These are phyloP conservation scores for Chloroceryle amazona DNA, from an alignment of 2,797 vertebrate genomes.

Conservation along the genomic window DNA sequence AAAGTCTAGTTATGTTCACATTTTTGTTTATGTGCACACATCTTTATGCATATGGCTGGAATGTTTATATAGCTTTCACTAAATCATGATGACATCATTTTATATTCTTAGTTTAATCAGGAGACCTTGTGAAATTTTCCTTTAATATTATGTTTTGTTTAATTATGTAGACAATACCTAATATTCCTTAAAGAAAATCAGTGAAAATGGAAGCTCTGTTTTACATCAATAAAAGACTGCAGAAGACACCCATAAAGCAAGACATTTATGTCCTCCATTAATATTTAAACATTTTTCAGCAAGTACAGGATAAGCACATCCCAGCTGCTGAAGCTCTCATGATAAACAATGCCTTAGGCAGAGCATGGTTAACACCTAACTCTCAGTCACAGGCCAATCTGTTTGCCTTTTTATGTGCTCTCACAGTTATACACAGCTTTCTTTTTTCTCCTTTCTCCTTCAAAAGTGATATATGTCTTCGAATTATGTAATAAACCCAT, in stretches of 20 bases:
- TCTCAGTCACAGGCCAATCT: not conserved
- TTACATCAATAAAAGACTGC: not conserved
- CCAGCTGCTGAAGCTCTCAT: constrained; percentile 43
- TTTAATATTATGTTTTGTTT: not conserved
- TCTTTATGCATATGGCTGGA: not conserved
- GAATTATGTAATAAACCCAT: not conserved
- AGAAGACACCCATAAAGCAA: constrained; percentile 23
- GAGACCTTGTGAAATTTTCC: not conserved
- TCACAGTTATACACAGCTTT: not conserved
- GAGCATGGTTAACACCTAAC: constrained; percentile 49
- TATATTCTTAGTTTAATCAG: not conserved
- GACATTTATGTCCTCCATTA: constrained; percentile 58
- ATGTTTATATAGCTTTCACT: not conserved
- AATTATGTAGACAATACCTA: not conserved
- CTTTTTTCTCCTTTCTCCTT: not conserved
- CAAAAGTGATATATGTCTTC: not conserved
- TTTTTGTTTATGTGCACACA: not conserved
- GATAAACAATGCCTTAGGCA: constrained; percentile 58
- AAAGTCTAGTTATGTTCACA: not conserved
- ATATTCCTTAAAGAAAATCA: not conserved
- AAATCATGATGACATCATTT: not conserved
- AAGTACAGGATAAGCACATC: constrained; percentile 43
- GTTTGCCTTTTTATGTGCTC: constrained; percentile 28
- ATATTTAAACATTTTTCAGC: constrained; percentile 65
- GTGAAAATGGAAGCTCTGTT: not conserved